phyloP scores from a whole-genome alignment of 2,797 vertebrate genomes.

The Chrosomus eos region DNA sequence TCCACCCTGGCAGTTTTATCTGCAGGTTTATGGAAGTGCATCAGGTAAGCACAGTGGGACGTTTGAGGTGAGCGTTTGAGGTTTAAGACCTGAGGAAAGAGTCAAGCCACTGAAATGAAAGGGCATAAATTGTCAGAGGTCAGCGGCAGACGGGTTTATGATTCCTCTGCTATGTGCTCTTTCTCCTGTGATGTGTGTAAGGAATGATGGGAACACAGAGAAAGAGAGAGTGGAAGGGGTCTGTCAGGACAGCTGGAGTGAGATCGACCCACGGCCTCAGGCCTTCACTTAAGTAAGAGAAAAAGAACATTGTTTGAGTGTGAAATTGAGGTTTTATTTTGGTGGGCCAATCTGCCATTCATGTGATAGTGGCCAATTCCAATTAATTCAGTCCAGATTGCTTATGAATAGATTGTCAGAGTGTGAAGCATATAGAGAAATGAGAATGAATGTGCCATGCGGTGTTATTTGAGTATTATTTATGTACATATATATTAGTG shows the following conservation, averaged over 20 bases:
- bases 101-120: conserved; percentile 24
- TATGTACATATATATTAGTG: not conserved
- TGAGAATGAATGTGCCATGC: not conserved
- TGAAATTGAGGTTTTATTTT: not conserved
- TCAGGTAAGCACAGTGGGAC: conserved; percentile 5
- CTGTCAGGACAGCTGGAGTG: conserved; percentile 23
- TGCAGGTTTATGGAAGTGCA: not conserved
- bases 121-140: conserved; percentile 34
- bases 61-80: not conserved
- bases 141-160: conserved; percentile 31
- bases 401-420: not conserved
- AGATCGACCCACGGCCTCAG: not conserved
- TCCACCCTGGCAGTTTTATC: not conserved
- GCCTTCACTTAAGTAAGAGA: not conserved
- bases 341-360: not conserved
- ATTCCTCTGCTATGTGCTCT: not conserved
- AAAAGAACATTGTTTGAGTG: not conserved
- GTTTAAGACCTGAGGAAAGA: conserved; percentile 26
- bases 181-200: not conserved
- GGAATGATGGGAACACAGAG: conserved; percentile 13
- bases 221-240: not conserved
- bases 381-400: not conserved
- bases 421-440: not conserved
- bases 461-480: not conserved
- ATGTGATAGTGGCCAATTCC: not conserved